A percentile compares a stretch with the other conserved stretches of the same genome.
Evolutionary conservation across 2,113 vertebrate genomes (phyloP).

Genomic region (Pangasianodon gigas): DNA sequence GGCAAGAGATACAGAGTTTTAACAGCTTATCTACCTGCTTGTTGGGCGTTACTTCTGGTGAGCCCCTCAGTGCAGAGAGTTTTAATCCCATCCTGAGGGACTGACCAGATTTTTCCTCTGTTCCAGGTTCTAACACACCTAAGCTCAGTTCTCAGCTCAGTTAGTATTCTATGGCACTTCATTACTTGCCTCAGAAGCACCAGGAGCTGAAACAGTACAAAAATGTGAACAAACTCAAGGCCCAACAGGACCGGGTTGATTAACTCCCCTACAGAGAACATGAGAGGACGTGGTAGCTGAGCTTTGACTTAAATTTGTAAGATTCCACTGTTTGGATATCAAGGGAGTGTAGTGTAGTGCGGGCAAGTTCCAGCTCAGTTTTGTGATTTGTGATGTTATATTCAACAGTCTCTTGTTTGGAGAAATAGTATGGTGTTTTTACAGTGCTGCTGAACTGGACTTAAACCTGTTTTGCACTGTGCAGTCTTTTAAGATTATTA

Average conservation of each 20-base stretch:
- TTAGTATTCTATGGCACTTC: background rate
- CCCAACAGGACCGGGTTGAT: background rate
- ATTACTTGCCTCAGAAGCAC: background rate
- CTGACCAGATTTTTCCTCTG: conserved; percentile 21
- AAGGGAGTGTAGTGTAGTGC: background rate
- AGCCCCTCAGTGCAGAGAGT: background rate
- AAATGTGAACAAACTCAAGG: background rate
- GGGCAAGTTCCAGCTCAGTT: background rate
- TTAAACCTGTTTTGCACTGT: background rate
- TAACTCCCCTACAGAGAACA: conserved; percentile 12
- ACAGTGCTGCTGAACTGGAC: background rate
- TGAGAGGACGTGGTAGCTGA: background rate
- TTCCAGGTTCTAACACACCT: conserved; percentile 2
- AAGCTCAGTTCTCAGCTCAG: conserved; percentile 3
- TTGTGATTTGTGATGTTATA: background rate
- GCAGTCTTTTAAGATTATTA: background rate
- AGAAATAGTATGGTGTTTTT: background rate
- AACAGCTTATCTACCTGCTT: background rate
- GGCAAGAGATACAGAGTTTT: background rate
- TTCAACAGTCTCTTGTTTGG: background rate
- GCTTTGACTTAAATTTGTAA: background rate
- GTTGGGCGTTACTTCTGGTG: background rate
- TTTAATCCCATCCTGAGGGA: background rate
- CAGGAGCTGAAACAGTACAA: background rate
- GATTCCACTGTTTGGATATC: background rate